Conservation (phyloP, 2,113 vertebrate genomes). For the Oxyruncus cristatus region DNA sequence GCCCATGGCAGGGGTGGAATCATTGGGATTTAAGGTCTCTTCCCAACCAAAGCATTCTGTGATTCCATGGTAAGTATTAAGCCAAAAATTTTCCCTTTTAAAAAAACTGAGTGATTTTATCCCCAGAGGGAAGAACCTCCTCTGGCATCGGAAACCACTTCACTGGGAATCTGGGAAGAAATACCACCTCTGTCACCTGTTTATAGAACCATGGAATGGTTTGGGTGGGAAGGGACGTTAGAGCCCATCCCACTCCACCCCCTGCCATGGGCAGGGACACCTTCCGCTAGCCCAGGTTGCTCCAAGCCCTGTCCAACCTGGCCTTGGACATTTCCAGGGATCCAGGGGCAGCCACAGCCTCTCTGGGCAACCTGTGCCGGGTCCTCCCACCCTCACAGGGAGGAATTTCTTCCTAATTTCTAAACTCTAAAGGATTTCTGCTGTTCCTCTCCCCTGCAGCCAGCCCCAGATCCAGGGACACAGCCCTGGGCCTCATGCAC, state of each 20-base stretch:
- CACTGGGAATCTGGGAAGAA: not conserved
- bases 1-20: not conserved
- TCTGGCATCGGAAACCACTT: rapidly evolving
- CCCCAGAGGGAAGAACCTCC: not conserved
- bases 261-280: not conserved
- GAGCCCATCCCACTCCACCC: not conserved
- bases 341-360: not conserved
- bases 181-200: not conserved
- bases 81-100: not conserved
- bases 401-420: not conserved
- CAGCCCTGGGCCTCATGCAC: not conserved
- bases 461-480: not conserved
- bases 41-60: not conserved
- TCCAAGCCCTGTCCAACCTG: not conserved
- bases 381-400: not conserved
- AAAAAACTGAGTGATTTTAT: not conserved
- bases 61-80: not conserved
- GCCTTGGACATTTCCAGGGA: not conserved
- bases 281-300: rapidly evolving
- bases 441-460: not conserved
- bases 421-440: not conserved
- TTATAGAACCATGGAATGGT: not conserved
- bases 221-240: not conserved
- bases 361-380: not conserved
- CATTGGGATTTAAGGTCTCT: not conserved